Conservation (phyloP, 2,888 invertebrate genomes). For the Candidula unifasciata region DNA sequence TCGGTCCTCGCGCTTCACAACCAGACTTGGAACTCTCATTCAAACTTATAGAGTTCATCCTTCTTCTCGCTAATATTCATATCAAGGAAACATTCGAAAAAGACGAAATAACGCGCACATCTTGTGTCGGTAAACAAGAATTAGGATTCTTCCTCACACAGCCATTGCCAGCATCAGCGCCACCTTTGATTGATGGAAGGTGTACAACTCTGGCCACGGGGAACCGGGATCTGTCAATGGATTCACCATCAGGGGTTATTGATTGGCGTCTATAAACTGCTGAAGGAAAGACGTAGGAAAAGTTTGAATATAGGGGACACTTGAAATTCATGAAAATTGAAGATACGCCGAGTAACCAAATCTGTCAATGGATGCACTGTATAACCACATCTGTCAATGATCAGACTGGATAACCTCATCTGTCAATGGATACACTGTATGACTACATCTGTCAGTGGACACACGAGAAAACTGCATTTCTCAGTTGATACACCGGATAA, state of each 20-base stretch:
- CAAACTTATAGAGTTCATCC: slow-evolving; percentile 42
- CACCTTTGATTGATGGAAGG: slow-evolving; percentile 48
- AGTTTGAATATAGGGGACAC: not conserved
- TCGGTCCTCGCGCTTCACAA: slow-evolving; percentile 14
- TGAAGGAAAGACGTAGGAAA: not conserved
- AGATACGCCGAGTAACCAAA: too few species aligned
- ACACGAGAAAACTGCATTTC: too few species aligned
- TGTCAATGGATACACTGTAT: too few species aligned
- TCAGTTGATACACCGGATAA: too few species aligned
- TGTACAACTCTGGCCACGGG: slow-evolving; percentile 43
- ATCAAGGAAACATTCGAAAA: slow-evolving; percentile 45
- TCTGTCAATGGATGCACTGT: too few species aligned
- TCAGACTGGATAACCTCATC: too few species aligned
- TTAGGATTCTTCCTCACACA: slow-evolving; percentile 46
- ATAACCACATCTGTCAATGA: too few species aligned
- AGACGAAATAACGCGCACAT: slow-evolving; percentile 33
- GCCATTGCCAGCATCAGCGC: slow-evolving; percentile 51
- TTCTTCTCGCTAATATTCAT: slow-evolving; percentile 26
- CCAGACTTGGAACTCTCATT: slow-evolving; percentile 28
- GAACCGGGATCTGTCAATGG: not conserved
- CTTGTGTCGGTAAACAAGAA: slow-evolving; percentile 42
- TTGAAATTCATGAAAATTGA: too few species aligned
- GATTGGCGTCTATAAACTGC: too few species aligned
- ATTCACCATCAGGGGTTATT: not conserved
- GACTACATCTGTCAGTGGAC: too few species aligned